Evolutionary conservation across 2,797 vertebrate genomes (phyloP), one percentile per base, ranked within the genome.

Genomic region (Salarias fasciatus): DNA sequence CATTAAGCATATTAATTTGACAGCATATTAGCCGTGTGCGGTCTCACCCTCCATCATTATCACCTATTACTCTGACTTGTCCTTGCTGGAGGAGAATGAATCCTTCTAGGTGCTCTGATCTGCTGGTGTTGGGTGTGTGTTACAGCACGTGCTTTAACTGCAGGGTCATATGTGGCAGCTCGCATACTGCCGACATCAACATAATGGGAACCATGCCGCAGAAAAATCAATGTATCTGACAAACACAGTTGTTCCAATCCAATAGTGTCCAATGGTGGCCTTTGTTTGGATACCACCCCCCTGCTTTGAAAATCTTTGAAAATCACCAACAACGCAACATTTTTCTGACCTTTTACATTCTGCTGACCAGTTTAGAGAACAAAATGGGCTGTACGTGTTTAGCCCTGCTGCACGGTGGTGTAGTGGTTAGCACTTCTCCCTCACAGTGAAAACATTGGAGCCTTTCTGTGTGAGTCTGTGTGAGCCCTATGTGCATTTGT

Each of bases 211-310:
- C 54, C 64, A 74, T 35, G 60, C 53, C 48, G 65, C 58, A 73
- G 68, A 56, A 75, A 90, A 89, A 93, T 92, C 91, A 79, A 91
- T 91, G 65, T 63, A 78, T 82, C 72, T 75, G 75, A 86, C 71
- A 83, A 80, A 84, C 75, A 33, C 53, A 75, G 79, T 87, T 75
- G 79, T 80, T 82, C 53, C 47, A 83, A 62, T 82, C 74, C 84
- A 79, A 80, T 85, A 86, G 73, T 66, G 63, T 60, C 69, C 80
- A 79, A 76, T 63, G 61, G 51, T 74, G 72, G 82, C 78, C 79
- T 86, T 84, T 90, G 70, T 72, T 78, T 79, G 5, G 30, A 50
- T 5, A 58, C 55, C 35, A 42, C 33, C 37, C 29, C 45, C 36
- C 36, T 40, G 33, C 65, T 80, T 77, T 81, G 48, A 79, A 87